These are phyloP conservation scores for Mechanitis mazaeus DNA, from an alignment of 2,888 invertebrate species.

Conservation along the genomic window DNA sequence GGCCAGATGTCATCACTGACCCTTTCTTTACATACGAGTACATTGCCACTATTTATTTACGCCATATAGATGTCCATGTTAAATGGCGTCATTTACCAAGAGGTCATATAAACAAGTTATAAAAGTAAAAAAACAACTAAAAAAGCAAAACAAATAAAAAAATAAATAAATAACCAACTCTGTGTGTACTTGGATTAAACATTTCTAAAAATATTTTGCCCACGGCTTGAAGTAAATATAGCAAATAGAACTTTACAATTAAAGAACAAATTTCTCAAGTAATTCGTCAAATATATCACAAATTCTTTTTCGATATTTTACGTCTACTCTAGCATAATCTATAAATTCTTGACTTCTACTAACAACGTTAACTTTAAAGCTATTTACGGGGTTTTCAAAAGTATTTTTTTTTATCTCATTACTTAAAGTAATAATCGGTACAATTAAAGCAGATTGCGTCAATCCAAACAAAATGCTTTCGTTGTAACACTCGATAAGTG, in stretches of 20 bases:
- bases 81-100: too few species aligned
- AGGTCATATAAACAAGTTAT: too few species aligned
- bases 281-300: constrained; percentile 76
- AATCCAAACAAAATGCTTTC: constrained; percentile 54
- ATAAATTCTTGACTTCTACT: constrained; percentile 55
- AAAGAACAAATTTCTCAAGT: constrained; percentile 59
- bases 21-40: too few species aligned
- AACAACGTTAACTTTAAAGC: constrained; percentile 41
- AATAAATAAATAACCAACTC: not conserved
- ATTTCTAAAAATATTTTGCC: too few species aligned
- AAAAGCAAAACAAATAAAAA: constrained; percentile 17
- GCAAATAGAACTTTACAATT: too few species aligned
- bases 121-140: too few species aligned
- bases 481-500: constrained; percentile 42
- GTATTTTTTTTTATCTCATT: constrained; percentile 42
- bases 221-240: too few species aligned
- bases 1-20: too few species aligned
- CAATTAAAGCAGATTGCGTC: constrained; percentile 57
- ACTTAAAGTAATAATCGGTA: constrained; percentile 51
- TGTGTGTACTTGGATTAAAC: too few species aligned
- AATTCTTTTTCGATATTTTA: constrained; percentile 56
- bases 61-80: too few species aligned
- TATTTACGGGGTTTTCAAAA: constrained; percentile 45
- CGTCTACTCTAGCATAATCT: constrained; percentile 44
- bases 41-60: too few species aligned